These are phyloP conservation scores for Octodon degus DNA, from an alignment of 2,113 vertebrate species.

Conservation along the genomic window DNA sequence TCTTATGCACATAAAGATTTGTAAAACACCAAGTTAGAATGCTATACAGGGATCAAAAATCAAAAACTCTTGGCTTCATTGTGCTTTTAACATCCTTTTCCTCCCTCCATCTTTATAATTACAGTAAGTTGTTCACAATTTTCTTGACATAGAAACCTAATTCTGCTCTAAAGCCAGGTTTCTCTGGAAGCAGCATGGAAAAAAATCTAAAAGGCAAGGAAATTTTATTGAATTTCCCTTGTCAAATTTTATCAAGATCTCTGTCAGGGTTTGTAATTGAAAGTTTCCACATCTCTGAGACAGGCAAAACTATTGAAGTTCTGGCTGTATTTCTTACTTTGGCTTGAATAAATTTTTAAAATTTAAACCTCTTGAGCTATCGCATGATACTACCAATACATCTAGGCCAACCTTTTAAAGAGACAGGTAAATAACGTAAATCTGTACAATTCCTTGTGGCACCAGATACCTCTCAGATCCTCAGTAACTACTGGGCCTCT, in stretches of 20 bases:
- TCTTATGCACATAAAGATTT: neutral
- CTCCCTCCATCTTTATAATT: neutral
- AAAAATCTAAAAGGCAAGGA: neutral
- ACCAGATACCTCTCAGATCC: neutral
- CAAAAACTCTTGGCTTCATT: neutral
- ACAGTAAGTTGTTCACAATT: neutral
- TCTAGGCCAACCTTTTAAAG: neutral
- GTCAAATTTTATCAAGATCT: constrained; percentile 40
- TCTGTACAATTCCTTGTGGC: neutral
- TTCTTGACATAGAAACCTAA: neutral
- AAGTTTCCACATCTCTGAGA: neutral
- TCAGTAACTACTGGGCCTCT: neutral
- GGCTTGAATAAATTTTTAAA: neutral
- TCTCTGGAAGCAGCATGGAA: neutral
- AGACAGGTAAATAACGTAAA: neutral
- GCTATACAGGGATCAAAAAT: neutral
- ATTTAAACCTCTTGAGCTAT: neutral
- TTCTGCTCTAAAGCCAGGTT: constrained; percentile 26
- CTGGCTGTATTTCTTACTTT: neutral
- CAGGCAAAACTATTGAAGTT: neutral
- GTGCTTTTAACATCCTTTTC: neutral
- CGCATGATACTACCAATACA: neutral
- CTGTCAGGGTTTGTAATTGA: neutral
- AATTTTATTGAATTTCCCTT: neutral
- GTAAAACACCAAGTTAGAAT: neutral